Evolutionary conservation across 2,888 invertebrate genomes (phyloP).

Genomic region (Ophioninae sp.): DNA sequence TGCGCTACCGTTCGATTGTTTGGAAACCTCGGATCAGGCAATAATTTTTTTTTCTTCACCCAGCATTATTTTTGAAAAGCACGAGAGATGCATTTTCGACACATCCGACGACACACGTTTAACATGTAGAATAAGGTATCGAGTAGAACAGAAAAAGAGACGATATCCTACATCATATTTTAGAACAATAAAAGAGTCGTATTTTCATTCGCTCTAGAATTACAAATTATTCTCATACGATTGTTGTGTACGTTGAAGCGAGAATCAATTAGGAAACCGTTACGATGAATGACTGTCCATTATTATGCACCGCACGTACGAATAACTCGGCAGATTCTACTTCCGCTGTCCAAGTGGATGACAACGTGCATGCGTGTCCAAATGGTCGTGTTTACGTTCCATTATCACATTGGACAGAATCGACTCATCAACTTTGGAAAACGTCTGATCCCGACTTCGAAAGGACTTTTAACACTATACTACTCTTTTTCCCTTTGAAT

Average conservation of each 20-base stretch:
- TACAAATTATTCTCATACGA: constrained; percentile 54
- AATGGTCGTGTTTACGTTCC: neutral
- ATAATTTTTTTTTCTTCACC: neutral
- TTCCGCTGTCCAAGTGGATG: neutral
- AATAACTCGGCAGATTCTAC: constrained; percentile 18
- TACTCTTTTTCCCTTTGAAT: no score
- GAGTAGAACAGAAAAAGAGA: constrained; percentile 20
- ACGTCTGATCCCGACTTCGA: no score
- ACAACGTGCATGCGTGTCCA: constrained; percentile 1
- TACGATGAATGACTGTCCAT: neutral
- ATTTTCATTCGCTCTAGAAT: constrained; percentile 56
- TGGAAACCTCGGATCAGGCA: neutral
- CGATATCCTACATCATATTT: constrained; percentile 53
- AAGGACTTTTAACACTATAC: no score
- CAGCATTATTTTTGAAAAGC: neutral
- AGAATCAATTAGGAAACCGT: constrained; percentile 38
- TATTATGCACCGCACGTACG: neutral
- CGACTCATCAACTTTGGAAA: no score
- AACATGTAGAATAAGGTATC: constrained; percentile 17
- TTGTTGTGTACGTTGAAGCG: constrained; percentile 38
- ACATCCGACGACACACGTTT: neutral
- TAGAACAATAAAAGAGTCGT: constrained; percentile 49
- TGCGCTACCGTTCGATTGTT: neutral
- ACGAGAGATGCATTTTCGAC: neutral
- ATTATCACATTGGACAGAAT: no score